Conservation (phyloP, 2,113 vertebrate species). For the Phoenicopterus ruber region DNA sequence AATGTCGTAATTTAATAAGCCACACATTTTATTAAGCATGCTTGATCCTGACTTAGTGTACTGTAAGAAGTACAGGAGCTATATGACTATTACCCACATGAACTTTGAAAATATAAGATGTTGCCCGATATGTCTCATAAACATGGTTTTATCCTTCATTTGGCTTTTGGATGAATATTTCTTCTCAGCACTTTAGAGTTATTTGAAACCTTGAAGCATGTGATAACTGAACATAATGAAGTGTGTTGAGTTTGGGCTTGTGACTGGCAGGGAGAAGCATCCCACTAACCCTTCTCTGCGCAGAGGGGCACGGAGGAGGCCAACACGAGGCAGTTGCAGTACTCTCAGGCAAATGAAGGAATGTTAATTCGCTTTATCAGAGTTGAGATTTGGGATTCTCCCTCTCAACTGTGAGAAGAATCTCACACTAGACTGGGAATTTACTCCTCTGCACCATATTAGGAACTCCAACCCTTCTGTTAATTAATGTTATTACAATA, state of each 20-base stretch:
- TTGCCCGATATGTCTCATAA: not conserved
- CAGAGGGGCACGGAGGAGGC: not conserved
- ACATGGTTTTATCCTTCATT: not conserved
- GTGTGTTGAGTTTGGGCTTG: not conserved
- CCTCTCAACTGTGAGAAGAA: not conserved
- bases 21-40: not conserved
- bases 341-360: not conserved
- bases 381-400: not conserved
- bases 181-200: not conserved
- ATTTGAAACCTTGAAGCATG: not conserved
- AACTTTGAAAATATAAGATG: not conserved
- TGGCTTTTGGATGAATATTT: not conserved
- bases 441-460: not conserved
- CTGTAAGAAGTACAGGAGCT: not conserved
- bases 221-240: not conserved
- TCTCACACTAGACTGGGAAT: not conserved
- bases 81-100: fast-evolving
- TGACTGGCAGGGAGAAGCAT: not conserved
- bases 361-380: not conserved
- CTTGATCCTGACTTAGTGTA: not conserved
- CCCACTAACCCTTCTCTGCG: not conserved
- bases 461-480: not conserved
- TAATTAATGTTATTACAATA: not conserved
- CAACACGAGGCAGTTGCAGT: fast-evolving
- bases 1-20: not conserved